These are phyloP conservation scores for Cheilosia vernalis DNA, from an alignment of 2,888 invertebrate genomes.

Conservation along the genomic window DNA sequence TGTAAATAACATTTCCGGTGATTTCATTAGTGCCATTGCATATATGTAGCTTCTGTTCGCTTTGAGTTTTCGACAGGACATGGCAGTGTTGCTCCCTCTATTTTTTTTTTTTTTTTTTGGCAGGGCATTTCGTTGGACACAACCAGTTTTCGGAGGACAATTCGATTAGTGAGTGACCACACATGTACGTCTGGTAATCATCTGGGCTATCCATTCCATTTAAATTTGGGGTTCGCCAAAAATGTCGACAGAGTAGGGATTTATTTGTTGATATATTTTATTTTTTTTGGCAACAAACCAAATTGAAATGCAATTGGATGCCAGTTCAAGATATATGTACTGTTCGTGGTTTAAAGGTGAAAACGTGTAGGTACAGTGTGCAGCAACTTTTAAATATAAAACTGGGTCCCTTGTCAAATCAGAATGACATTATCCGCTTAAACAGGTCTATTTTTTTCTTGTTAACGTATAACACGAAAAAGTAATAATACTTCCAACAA, in stretches of 20 bases:
- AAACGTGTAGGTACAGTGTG: neutral
- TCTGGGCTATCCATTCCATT: slow-evolving; percentile 65
- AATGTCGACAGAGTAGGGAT: slow-evolving; percentile 14
- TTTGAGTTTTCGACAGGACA: slow-evolving; percentile 65
- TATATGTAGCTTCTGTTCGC: slow-evolving; percentile 49
- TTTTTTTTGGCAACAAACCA: neutral
- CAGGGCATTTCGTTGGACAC: slow-evolving; percentile 53
- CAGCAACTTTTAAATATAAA: too few species aligned
- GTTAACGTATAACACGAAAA: neutral
- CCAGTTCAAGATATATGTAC: neutral
- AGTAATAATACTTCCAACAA: slow-evolving; percentile 11
- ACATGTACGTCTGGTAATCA: slow-evolving; percentile 71
- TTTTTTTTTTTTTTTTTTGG: neutral
- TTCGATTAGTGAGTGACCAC: slow-evolving; percentile 73
- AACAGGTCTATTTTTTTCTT: neutral
- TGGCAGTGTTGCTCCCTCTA: slow-evolving; percentile 10
- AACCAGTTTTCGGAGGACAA: slow-evolving; percentile 70
- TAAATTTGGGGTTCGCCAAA: slow-evolving; percentile 38
- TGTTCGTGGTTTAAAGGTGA: neutral
- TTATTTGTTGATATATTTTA: slow-evolving; percentile 18
- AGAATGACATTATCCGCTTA: too few species aligned
- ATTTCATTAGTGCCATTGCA: slow-evolving; percentile 73
- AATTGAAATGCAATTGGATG: slow-evolving; percentile 40
- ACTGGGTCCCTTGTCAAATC: too few species aligned
- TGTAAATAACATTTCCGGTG: slow-evolving; percentile 75